Conservation (phyloP, 2,113 vertebrate genomes). For the Crypturellus undulatus region DNA sequence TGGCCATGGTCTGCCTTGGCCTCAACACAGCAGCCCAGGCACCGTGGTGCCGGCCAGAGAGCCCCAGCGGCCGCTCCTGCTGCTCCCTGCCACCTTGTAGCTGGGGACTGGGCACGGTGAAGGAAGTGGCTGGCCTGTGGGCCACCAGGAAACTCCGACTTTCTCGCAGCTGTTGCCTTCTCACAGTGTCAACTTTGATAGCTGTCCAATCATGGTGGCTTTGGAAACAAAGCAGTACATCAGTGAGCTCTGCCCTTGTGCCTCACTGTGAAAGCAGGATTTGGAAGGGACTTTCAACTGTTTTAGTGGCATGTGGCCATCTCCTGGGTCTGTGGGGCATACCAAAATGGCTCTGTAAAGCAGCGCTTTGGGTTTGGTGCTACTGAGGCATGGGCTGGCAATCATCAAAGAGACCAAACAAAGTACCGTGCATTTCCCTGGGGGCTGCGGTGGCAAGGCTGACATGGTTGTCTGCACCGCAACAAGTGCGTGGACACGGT, state of each 20-base stretch:
- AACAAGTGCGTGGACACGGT: rapidly evolving
- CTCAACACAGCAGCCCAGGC: background rate
- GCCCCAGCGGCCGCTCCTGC: rapidly evolving
- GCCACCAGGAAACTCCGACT: rapidly evolving
- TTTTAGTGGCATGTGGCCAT: background rate
- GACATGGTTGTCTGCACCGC: background rate
- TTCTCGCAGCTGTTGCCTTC: background rate
- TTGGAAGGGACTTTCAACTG: background rate
- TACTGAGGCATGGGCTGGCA: background rate
- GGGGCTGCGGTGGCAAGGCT: background rate
- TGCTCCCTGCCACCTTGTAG: too few relatives aligned
- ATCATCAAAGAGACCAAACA: background rate
- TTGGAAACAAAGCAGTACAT: background rate
- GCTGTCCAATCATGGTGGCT: background rate
- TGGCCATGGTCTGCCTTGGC: background rate
- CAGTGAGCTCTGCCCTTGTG: background rate
- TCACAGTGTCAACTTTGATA: rapidly evolving
- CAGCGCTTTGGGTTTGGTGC: background rate
- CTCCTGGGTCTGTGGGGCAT: background rate
- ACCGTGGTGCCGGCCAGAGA: rapidly evolving
- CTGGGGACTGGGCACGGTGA: rapidly evolving
- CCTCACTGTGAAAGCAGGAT: background rate
- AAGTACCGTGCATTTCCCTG: background rate
- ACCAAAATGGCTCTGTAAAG: background rate
- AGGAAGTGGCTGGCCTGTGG: rapidly evolving